These are phyloP conservation scores for Alaudala cheleensis DNA, from an alignment of 2,113 vertebrate genomes.

Conservation along the genomic window DNA sequence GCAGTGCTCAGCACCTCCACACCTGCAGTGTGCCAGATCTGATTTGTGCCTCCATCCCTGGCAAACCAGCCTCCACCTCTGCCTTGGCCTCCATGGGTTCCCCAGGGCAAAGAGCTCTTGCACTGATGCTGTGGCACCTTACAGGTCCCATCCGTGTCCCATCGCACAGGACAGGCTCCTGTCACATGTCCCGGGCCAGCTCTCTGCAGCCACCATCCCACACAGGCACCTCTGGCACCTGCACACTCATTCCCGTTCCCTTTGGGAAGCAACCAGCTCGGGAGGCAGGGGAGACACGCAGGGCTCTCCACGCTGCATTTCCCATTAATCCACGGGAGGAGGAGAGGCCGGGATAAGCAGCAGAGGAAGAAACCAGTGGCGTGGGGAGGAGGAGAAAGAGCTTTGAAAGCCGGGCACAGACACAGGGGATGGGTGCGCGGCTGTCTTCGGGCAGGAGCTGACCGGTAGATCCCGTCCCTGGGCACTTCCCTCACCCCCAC, in stretches of 20 bases:
- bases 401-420: not conserved
- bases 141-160: not conserved
- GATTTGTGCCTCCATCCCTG: not conserved
- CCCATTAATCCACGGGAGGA: not conserved
- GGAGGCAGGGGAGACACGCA: not conserved
- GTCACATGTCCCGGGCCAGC: accelerated
- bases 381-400: not conserved
- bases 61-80: not conserved
- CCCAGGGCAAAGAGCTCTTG: not conserved
- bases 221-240: not conserved
- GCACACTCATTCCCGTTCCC: not conserved
- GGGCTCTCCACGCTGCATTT: not conserved
- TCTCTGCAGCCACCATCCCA: not conserved
- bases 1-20: not conserved
- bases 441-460: not conserved
- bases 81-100: not conserved
- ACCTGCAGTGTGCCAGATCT: not conserved
- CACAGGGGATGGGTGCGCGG: not conserved
- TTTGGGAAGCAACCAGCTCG: not conserved
- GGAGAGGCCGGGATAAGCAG: not conserved
- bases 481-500: not conserved
- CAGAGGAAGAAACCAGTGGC: not conserved
- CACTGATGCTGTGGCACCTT: accelerated
- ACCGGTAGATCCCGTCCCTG: not conserved
- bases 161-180: not conserved